A percentile compares a stretch with the other conserved stretches of the same genome.
Conservation (phyloP, 1,140 invertebrate species). For the Apis mellifera region Amel_HAv3.1 CM009931.2:26451501-26452000, state of each 20-base stretch:
- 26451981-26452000: not conserved
- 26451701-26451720: not conserved
- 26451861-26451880: conserved; percentile 36
- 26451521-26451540: not conserved
- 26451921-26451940: not conserved
- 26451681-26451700: not conserved
- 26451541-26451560: fast-evolving
- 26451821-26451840: conserved; percentile 2
- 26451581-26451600: too few species aligned
- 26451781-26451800: conserved; percentile 31
- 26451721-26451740: conserved; percentile 35
- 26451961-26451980: not conserved
- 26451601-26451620: too few species aligned
- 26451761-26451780: conserved; percentile 31
- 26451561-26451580: not conserved
- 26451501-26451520: not conserved
- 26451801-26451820: conserved; percentile 28
- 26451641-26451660: too few species aligned
- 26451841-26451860: conserved; percentile 25
- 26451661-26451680: not conserved
- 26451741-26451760: conserved; percentile 27
- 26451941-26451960: not conserved
- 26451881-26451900: conserved; percentile 21
- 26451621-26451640: too few species aligned
- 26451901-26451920: not conserved